Conservation (phyloP, 2,113 vertebrate species). For the Rhinichthys klamathensis region DNA sequence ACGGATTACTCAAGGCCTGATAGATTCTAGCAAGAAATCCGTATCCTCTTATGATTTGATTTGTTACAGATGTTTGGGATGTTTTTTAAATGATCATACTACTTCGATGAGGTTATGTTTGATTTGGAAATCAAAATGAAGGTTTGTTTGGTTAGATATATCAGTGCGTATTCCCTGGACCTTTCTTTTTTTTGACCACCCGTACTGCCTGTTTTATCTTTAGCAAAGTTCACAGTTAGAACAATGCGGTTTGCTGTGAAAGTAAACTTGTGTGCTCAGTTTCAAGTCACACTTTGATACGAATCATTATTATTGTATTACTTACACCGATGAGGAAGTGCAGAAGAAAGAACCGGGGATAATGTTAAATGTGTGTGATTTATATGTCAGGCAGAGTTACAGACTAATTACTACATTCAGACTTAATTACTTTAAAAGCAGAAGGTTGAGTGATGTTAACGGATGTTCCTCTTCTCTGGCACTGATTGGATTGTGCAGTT, state of each 20-base stretch:
- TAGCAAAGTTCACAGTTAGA: background rate
- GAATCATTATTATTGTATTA: background rate
- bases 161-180: slow-evolving; percentile 13
- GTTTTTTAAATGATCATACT: slow-evolving; percentile 46
- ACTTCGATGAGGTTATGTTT: slow-evolving; percentile 40
- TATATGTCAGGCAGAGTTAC: slow-evolving; percentile 29
- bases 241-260: slow-evolving; percentile 13
- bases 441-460: slow-evolving; percentile 23
- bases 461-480: slow-evolving; percentile 16
- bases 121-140: slow-evolving; percentile 44
- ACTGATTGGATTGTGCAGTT: slow-evolving; percentile 19
- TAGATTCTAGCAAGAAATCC: slow-evolving; percentile 4
- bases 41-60: slow-evolving; percentile 40
- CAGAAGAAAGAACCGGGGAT: background rate
- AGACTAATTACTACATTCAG: slow-evolving; percentile 41
- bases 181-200: slow-evolving; percentile 47
- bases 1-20: background rate
- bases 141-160: slow-evolving; percentile 55
- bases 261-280: slow-evolving; percentile 23
- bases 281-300: background rate
- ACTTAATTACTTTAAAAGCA: slow-evolving; percentile 49
- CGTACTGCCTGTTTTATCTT: slow-evolving; percentile 19
- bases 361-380: slow-evolving; percentile 27
- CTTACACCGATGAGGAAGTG: background rate
- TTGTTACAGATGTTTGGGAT: slow-evolving; percentile 50